Evolutionary conservation across 2,797 vertebrate genomes (phyloP).

Genomic region (Denticeps clupeoides): DNA sequence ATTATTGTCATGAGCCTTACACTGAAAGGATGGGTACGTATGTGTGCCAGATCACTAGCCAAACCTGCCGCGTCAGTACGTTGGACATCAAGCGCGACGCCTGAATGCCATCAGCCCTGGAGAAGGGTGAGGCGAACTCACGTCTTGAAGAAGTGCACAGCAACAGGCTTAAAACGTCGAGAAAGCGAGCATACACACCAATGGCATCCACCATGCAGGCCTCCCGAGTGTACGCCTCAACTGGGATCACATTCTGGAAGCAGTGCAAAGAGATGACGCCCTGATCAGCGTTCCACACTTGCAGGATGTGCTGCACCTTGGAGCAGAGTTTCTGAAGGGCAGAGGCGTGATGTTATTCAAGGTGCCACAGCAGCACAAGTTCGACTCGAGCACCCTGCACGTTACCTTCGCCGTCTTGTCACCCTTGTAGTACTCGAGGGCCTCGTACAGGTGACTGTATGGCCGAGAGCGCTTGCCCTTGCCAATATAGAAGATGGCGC

Average conservation of each 20-base stretch:
- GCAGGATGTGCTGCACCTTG: conserved; percentile 77
- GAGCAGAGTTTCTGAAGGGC: conserved; percentile 58
- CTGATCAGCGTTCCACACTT: conserved; percentile 69
- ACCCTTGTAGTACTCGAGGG: conserved; percentile 57
- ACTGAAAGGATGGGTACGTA: too few species aligned
- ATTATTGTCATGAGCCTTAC: too few species aligned
- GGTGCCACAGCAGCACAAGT: background rate
- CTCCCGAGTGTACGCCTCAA: conserved; percentile 81
- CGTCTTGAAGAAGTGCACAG: too few species aligned
- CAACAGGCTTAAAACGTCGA: too few species aligned
- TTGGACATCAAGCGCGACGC: too few species aligned
- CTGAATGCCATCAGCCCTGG: too few species aligned
- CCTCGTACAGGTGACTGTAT: conserved; percentile 74
- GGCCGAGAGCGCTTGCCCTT: conserved; percentile 82
- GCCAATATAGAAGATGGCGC: conserved; percentile 83
- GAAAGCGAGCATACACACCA: conserved; percentile 49
- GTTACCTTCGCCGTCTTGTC: conserved; percentile 54
- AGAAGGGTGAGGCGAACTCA: too few species aligned
- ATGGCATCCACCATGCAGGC: conserved; percentile 83
- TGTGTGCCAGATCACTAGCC: too few species aligned
- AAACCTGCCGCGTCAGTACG: too few species aligned
- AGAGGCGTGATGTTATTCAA: background rate
- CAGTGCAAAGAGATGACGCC: conserved; percentile 81
- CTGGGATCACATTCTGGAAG: conserved; percentile 78
- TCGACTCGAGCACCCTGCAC: background rate